Conservation (phyloP, 2,797 vertebrate genomes). For the Spinus pinus region DNA sequence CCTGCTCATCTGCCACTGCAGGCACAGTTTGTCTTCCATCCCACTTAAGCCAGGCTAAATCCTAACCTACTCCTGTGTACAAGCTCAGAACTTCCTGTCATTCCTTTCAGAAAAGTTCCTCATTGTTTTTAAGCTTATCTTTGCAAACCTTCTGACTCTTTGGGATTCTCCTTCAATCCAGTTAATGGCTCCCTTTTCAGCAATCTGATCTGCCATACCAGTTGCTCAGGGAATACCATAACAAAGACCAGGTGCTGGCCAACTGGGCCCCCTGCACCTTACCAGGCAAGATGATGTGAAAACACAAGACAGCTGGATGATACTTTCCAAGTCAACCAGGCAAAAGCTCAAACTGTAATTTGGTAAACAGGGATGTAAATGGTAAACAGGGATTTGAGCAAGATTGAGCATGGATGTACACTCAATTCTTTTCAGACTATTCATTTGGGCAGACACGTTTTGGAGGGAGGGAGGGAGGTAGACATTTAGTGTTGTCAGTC, state of each 20-base stretch:
- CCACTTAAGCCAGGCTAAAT: constrained; percentile 44
- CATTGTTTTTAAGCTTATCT: neutral
- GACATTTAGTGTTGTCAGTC: neutral
- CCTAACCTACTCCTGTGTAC: neutral
- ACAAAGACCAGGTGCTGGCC: neutral
- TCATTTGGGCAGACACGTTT: neutral
- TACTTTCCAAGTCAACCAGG: neutral
- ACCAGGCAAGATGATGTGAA: neutral
- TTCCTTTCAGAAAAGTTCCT: constrained; percentile 7
- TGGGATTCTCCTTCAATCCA: neutral
- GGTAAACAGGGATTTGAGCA: neutral
- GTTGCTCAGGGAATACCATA: neutral
- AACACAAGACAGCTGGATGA: neutral
- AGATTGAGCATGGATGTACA: neutral
- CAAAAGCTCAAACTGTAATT: neutral
- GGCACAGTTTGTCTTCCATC: constrained; percentile 21
- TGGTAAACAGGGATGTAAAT: neutral
- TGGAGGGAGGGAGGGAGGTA: neutral
- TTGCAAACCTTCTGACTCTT: neutral
- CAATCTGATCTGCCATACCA: neutral
- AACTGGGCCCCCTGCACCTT: neutral
- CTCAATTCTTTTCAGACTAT: neutral
- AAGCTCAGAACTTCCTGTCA: constrained; percentile 33
- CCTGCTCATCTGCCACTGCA: neutral
- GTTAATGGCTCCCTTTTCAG: neutral